Evolutionary conservation across 2,113 vertebrate genomes (phyloP).

Genomic region (Marmota flaviventris): DNA sequence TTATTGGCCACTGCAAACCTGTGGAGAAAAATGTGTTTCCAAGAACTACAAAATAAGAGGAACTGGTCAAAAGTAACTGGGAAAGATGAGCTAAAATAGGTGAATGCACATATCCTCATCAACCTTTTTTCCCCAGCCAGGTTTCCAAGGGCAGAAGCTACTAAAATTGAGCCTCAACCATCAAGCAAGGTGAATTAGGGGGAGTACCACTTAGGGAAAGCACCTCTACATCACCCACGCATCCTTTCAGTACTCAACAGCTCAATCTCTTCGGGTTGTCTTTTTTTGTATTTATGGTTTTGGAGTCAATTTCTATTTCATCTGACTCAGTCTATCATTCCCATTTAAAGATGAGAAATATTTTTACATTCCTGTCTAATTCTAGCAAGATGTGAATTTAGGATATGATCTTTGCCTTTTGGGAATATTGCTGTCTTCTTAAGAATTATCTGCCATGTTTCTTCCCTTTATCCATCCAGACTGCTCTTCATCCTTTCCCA

Average conservation of each 20-base stretch:
- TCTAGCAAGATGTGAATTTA: not conserved
- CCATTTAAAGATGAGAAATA: not conserved
- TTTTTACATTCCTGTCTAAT: not conserved
- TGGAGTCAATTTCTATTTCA: not conserved
- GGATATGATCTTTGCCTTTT: not conserved
- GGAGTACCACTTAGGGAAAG: conserved; percentile 36
- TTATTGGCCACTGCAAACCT: not conserved
- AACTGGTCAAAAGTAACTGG: conserved; percentile 16
- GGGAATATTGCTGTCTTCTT: not conserved
- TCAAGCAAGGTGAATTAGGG: not conserved
- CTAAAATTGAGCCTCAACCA: not conserved
- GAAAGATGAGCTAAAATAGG: not conserved
- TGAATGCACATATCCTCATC: fast-evolving
- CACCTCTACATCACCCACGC: not conserved
- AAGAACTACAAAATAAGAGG: conserved; percentile 29
- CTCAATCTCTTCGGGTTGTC: not conserved
- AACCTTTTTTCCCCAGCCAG: not conserved
- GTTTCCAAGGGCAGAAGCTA: conserved; percentile 23
- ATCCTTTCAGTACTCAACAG: not conserved
- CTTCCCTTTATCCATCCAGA: not conserved
- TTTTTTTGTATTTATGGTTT: not conserved
- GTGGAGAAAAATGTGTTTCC: conserved; percentile 31
- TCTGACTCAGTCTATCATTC: not conserved
- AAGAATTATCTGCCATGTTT: not conserved
- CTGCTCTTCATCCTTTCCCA: not conserved